Evolutionary conservation across 2,113 vertebrate species (phyloP).

Genomic region (Sapayoa aenigma): DNA sequence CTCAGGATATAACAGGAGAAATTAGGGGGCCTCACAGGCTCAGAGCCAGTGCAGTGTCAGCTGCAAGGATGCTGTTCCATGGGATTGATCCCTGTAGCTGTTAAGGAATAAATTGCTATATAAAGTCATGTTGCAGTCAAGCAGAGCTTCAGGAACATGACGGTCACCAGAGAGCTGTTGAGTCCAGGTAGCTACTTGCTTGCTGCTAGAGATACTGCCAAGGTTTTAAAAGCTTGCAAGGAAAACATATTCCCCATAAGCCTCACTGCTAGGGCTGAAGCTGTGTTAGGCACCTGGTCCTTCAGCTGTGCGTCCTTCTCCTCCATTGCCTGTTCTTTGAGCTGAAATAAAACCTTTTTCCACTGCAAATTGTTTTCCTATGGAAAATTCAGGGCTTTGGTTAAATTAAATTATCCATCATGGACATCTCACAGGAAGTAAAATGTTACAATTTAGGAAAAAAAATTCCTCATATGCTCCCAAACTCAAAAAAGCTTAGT

Average conservation of each 20-base stretch:
- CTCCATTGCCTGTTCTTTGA: not conserved
- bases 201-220: not conserved
- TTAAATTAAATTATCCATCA: not conserved
- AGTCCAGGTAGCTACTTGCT: slow-evolving; percentile 34
- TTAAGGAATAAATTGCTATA: not conserved
- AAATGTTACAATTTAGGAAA: not conserved
- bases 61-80: not conserved
- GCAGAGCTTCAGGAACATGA: not conserved
- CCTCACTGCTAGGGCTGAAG: not conserved
- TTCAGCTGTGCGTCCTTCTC: not conserved
- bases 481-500: not conserved
- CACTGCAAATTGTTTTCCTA: not conserved
- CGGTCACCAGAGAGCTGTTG: slow-evolving; percentile 6
- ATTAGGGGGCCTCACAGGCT: slow-evolving; percentile 2
- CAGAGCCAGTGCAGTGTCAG: slow-evolving; percentile 17
- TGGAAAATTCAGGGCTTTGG: not conserved
- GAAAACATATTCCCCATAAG: not conserved
- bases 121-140: not conserved
- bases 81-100: not conserved
- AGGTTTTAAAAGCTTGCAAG: not conserved
- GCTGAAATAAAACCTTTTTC: not conserved
- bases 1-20: slow-evolving; percentile 31
- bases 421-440: not conserved
- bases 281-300: not conserved
- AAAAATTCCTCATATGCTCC: not conserved